Conservation (phyloP, 1,140 invertebrate genomes). For the Fopius arisanus region DNA sequence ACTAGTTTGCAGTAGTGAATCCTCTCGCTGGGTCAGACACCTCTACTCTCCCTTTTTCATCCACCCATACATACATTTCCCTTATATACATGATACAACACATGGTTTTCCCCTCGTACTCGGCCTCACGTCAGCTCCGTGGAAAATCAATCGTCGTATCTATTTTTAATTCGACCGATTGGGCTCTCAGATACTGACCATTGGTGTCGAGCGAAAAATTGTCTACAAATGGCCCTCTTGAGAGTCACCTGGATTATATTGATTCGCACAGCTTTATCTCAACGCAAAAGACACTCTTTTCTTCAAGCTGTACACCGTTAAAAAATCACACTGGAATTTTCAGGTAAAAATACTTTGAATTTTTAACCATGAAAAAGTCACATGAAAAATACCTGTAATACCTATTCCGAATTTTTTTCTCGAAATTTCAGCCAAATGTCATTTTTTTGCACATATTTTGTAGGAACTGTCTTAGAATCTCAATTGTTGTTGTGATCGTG, state of each 20-base stretch:
- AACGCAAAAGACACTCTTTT: background rate
- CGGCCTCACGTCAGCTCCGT: background rate
- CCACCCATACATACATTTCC: background rate
- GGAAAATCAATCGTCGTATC: background rate
- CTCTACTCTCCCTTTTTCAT: conserved; percentile 33
- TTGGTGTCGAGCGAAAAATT: background rate
- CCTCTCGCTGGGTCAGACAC: conserved; percentile 41
- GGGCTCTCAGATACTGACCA: background rate
- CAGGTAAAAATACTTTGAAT: too few relatives aligned
- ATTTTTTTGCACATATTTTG: too few relatives aligned
- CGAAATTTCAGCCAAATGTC: too few relatives aligned
- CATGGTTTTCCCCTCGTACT: background rate
- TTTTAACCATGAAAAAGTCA: too few relatives aligned
- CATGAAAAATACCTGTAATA: too few relatives aligned
- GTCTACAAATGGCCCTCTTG: background rate
- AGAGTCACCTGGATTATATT: background rate
- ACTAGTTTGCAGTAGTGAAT: conserved; percentile 31
- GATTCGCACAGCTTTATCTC: background rate
- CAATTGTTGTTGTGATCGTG: too few relatives aligned
- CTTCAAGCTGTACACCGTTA: background rate
- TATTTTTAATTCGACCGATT: conserved; percentile 3
- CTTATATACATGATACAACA: background rate
- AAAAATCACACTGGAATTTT: too few relatives aligned
- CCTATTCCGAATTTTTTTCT: too few relatives aligned
- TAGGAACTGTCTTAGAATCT: too few relatives aligned